These are phyloP conservation scores for Callorhinus ursinus DNA, from an alignment of 2,113 vertebrate genomes.

Conservation along the genomic window DNA sequence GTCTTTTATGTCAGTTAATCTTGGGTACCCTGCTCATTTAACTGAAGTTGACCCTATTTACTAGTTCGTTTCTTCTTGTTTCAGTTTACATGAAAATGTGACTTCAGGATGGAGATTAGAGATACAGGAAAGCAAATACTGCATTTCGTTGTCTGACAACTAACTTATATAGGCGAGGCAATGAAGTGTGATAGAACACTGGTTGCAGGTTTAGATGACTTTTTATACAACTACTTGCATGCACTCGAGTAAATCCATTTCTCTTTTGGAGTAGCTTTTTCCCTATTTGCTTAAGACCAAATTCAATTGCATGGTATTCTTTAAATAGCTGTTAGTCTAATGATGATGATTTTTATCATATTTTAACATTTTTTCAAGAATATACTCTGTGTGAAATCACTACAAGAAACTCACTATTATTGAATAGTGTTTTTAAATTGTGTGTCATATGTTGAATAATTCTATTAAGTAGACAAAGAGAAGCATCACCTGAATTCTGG, in stretches of 20 bases:
- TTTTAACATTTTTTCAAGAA: constrained; percentile 41
- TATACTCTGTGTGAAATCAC: neutral
- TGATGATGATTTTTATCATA: neutral
- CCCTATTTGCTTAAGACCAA: constrained; percentile 10
- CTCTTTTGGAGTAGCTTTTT: constrained; percentile 15
- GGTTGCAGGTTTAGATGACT: neutral
- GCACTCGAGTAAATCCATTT: neutral
- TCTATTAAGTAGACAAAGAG: constrained; percentile 31
- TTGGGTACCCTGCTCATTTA: neutral
- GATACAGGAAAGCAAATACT: neutral
- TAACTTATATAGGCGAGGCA: neutral
- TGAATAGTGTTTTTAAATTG: neutral
- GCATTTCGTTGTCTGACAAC: neutral
- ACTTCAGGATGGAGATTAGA: constrained; percentile 27
- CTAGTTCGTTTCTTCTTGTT: neutral
- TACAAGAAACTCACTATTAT: neutral
- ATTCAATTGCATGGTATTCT: neutral
- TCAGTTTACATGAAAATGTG: constrained; percentile 4
- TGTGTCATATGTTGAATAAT: neutral
- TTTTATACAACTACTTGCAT: neutral
- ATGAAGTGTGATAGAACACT: neutral
- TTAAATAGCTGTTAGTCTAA: constrained; percentile 7
- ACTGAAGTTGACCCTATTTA: neutral
- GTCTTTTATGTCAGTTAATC: neutral
- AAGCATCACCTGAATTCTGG: neutral